Base-by-base conservation (phyloP, 2,888 invertebrate species). In the Agrilus cyanescens region DNA sequence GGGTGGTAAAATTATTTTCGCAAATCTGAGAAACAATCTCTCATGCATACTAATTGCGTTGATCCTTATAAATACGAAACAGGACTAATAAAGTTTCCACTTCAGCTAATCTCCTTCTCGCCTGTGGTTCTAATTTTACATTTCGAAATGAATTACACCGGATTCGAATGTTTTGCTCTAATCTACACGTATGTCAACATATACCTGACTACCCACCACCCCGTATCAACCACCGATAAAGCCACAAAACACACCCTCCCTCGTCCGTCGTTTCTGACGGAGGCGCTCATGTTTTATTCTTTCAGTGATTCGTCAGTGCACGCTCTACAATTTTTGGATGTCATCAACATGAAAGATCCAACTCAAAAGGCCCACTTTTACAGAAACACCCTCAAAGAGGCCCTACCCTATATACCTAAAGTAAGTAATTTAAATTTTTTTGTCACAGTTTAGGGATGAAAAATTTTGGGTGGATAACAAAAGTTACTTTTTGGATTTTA, bases 281-380 rank as follows among this genome's bases (percentile, higher is more conserved):
- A 3, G 10, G 10, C 25, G 12, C 30, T 12, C 15, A 16, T 25
- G n/a, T 14, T 36, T 41, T 48, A 49, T 47, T 52, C 40, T 57
- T 57, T 50, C 68, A 88, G 87, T 58, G 94, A 96, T 71, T 82
- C 87, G 36, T 82, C 88, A 25, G 88, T 96, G 43, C 84, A 86
- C 55, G 91, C 93, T 12, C 75, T 97, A 55, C 93, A 96, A 67
- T 88, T 87, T 61, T 72, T 97, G 53, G 96, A 97, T 65, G 85
- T 87, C 47, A 83, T 94, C 59, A 85, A 86, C 57, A 85, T 88
- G 81, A 91, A 93, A 67, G 91, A 94, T 63, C 81, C 87, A 0
- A 78, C 78, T 44, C 85, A 88, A 61, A 93, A 93, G 67, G 76
- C 82, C 12, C 85, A 89, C 62, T 96, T 95, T 70, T 93, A 91